phyloP scores from a whole-genome alignment of 92 coral and sea anemone species.

The Epizoanthus rinbou region DNA sequence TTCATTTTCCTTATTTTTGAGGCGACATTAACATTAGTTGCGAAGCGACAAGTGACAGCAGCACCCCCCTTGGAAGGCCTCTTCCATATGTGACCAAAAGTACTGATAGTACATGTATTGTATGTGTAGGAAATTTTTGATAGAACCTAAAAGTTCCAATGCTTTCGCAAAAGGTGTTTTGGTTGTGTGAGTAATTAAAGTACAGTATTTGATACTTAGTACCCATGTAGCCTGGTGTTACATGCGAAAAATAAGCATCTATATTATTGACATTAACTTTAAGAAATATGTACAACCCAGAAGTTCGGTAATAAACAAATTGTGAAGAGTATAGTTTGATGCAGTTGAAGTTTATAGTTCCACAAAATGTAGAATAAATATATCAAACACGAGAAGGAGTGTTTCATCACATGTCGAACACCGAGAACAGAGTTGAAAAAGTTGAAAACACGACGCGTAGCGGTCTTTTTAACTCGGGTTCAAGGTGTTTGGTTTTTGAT shows the following conservation, averaged over 20 bases:
- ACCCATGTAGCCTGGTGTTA: conserved; percentile 41
- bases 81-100: no score
- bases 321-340: neutral
- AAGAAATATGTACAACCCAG: conserved; percentile 5
- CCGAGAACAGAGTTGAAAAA: no score
- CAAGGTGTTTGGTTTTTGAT: no score
- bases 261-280: conserved; percentile 17
- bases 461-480: no score
- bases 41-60: no score
- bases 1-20: no score
- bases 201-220: conserved; percentile 4
- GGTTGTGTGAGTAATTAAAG: neutral
- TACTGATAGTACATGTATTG: neutral
- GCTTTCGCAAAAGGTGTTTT: neutral
- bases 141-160: neutral
- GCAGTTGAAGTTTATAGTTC: conserved; percentile 10
- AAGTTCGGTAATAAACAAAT: neutral
- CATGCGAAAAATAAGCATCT: conserved; percentile 34
- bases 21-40: no score
- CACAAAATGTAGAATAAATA: neutral
- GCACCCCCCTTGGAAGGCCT: no score
- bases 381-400: no score
- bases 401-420: no score
- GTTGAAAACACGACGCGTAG: no score
- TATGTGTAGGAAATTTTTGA: neutral